Percentiles rank a stretch among this genome's conserved stretches.
These are phyloP conservation scores for Chrysolophus pictus DNA, from an alignment of 2,797 vertebrate species.

Conservation along the genomic window DNA sequence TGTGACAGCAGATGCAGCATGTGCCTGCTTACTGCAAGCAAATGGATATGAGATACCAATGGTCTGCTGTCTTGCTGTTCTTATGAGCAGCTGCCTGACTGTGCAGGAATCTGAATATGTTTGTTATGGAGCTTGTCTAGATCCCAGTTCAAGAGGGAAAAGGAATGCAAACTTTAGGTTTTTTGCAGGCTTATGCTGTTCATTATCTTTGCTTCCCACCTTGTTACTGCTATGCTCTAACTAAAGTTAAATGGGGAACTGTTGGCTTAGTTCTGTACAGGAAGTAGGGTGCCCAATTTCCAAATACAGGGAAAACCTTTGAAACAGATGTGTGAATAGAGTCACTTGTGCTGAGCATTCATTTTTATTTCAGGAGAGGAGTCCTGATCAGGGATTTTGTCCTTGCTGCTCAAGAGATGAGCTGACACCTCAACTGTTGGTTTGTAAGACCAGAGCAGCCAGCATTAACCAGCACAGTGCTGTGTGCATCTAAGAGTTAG, in stretches of 20 bases:
- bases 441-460: not conserved
- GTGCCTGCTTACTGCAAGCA: not conserved
- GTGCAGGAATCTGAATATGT: not conserved
- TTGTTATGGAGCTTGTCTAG: not conserved
- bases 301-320: not conserved
- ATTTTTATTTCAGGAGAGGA: not conserved
- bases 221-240: slow-evolving; percentile 41
- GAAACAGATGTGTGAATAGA: not conserved
- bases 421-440: not conserved
- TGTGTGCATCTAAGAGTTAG: not conserved
- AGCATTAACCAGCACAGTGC: not conserved
- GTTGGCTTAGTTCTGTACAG: not conserved
- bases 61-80: not conserved
- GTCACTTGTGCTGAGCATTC: not conserved
- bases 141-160: not conserved
- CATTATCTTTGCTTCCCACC: not conserved
- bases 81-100: not conserved
- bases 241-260: not conserved
- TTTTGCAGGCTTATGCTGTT: not conserved
- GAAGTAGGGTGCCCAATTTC: not conserved
- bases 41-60: not conserved
- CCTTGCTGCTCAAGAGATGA: not conserved
- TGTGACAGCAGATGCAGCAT: rapidly evolving
- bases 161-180: not conserved
- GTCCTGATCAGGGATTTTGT: not conserved